These are phyloP conservation scores for Drosophila cracens DNA, from an alignment of 2,888 invertebrate species.

Conservation along the genomic window DNA sequence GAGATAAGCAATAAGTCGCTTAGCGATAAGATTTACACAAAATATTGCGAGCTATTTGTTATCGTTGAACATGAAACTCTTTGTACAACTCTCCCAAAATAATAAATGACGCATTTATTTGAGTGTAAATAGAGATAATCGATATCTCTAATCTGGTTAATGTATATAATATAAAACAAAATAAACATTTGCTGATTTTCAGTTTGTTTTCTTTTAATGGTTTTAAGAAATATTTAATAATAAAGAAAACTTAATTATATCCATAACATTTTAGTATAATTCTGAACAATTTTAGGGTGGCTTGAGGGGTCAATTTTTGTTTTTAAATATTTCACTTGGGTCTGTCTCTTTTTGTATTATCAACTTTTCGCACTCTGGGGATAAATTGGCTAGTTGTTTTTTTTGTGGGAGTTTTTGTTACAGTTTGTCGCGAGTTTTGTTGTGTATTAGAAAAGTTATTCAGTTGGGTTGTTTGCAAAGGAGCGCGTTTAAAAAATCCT, in stretches of 20 bases:
- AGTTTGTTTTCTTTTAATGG: background rate
- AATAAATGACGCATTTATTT: background rate
- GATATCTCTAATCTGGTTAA: background rate
- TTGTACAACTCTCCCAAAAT: background rate
- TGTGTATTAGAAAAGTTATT: slow-evolving; percentile 37
- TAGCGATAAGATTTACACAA: background rate
- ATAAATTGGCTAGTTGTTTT: slow-evolving; percentile 22
- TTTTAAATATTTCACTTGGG: slow-evolving; percentile 1
- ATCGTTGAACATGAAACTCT: too few relatives aligned
- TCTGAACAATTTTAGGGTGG: background rate
- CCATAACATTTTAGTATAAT: background rate
- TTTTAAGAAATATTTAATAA: background rate
- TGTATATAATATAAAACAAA: background rate
- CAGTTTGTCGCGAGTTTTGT: slow-evolving; percentile 17
- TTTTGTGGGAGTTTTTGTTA: background rate
- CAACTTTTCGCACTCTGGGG: slow-evolving; percentile 22
- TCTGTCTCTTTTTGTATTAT: background rate
- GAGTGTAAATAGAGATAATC: background rate
- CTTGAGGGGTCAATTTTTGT: background rate
- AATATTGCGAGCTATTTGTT: background rate
- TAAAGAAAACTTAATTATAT: slow-evolving; percentile 1
- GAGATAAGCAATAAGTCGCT: background rate
- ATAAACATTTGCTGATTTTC: background rate
- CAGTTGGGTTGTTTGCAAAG: slow-evolving; percentile 24
- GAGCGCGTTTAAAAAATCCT: slow-evolving; percentile 22